Evolutionary conservation across 1,140 invertebrate species (phyloP).

Genomic region (Rhyzopertha dominica): DNA sequence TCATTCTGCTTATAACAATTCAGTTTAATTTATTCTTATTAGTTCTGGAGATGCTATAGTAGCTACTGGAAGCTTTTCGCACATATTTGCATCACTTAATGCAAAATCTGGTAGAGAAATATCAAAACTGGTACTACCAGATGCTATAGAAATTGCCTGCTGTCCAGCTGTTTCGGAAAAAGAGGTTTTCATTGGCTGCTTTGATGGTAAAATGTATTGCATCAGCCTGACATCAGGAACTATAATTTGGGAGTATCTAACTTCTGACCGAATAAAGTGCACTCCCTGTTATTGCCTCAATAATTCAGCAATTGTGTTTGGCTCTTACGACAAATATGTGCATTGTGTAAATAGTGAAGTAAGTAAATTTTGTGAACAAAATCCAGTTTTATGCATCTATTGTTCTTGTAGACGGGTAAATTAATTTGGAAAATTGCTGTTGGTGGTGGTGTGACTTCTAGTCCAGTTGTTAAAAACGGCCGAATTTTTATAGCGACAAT

Average conservation of each 20-base stretch:
- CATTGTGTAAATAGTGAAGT: conserved; percentile 57
- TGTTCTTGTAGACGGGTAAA: conserved; percentile 41
- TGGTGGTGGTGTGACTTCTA: conserved; percentile 55
- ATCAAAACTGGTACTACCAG: conserved; percentile 23
- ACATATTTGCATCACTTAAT: conserved; percentile 52
- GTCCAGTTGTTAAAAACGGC: conserved; percentile 49
- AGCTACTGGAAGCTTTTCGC: conserved; percentile 59
- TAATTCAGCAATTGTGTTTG: conserved; percentile 53
- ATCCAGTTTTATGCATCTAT: conserved; percentile 12
- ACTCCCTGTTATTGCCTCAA: conserved; percentile 49
- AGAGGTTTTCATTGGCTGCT: conserved; percentile 53
- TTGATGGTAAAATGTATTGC: conserved; percentile 61
- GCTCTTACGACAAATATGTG: conserved; percentile 62
- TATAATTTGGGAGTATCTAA: conserved; percentile 57
- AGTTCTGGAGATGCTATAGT: no score
- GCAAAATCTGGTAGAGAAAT: conserved; percentile 44
- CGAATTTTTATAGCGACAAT: conserved; percentile 54
- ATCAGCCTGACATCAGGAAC: conserved; percentile 51
- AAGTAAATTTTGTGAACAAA: conserved; percentile 25
- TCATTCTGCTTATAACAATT: no score
- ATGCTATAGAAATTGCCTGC: conserved; percentile 43
- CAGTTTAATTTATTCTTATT: no score
- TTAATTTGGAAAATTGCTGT: conserved; percentile 47
- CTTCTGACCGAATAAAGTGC: conserved; percentile 60
- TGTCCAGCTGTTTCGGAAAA: conserved; percentile 45